Evolutionary conservation across 2,888 invertebrate genomes (phyloP).

Genomic region (Temnothorax rugatulus): DNA sequence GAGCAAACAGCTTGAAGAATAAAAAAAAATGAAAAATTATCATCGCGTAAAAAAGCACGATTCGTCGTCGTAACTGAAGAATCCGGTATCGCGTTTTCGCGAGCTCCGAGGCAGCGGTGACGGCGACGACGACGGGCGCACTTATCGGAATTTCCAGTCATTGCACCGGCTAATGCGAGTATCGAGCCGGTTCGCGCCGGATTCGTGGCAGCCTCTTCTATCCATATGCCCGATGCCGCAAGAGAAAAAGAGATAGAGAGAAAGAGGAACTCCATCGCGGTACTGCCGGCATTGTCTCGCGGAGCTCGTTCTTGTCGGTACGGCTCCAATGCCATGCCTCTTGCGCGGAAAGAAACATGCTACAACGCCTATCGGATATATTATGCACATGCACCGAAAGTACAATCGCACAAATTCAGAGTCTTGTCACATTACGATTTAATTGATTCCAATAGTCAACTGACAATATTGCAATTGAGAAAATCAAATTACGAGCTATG

Average conservation of each 20-base stretch:
- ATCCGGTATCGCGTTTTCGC: slow-evolving; percentile 30
- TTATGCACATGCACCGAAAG: too few species aligned
- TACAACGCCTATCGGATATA: neutral
- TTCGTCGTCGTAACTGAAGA: slow-evolving; percentile 37
- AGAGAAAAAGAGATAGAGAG: neutral
- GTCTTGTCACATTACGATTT: neutral
- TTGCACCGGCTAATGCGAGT: slow-evolving; percentile 58
- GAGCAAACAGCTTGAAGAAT: slow-evolving; percentile 37
- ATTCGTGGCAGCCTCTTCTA: slow-evolving; percentile 44
- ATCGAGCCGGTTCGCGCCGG: slow-evolving; percentile 59
- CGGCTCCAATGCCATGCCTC: neutral
- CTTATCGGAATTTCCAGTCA: slow-evolving; percentile 61
- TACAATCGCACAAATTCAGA: neutral
- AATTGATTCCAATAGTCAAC: neutral
- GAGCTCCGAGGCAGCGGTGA: neutral
- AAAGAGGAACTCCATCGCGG: slow-evolving; percentile 10
- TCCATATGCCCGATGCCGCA: slow-evolving; percentile 19
- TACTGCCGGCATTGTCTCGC: slow-evolving; percentile 49
- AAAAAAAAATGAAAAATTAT: neutral
- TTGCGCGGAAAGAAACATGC: neutral
- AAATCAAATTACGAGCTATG: neutral
- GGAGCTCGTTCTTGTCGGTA: slow-evolving; percentile 7
- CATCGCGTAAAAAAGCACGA: slow-evolving; percentile 8
- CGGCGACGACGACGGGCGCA: slow-evolving; percentile 11
- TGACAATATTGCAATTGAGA: neutral